Percentiles rank a stretch among this genome's conserved stretches.
phyloP scores from a whole-genome alignment of 1,140 invertebrate species.

The Drosophila paulistorum region DNA sequence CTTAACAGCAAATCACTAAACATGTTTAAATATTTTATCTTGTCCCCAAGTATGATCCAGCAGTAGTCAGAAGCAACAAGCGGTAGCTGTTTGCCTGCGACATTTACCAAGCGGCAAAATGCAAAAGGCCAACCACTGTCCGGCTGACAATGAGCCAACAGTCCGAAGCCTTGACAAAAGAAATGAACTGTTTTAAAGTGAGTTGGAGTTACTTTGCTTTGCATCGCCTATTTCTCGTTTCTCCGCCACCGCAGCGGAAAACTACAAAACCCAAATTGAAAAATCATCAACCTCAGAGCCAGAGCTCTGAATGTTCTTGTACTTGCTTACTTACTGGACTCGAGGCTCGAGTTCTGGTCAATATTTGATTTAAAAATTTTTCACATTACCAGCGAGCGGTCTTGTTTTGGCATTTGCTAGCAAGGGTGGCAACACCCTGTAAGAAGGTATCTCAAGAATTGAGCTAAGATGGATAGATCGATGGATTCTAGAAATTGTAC shows the following conservation, averaged over 20 bases:
- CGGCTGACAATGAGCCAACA: constrained; percentile 16
- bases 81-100: constrained; percentile 51
- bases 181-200: constrained; percentile 81
- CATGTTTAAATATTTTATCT: constrained; percentile 76
- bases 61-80: constrained; percentile 48
- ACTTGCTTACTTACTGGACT: constrained; percentile 22
- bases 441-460: no score
- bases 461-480: no score
- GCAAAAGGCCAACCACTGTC: constrained; percentile 42
- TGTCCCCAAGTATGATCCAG: constrained; percentile 36
- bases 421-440: not conserved
- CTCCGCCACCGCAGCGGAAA: constrained; percentile 66
- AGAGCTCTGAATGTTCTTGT: constrained; percentile 55
- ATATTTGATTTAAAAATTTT: constrained; percentile 81
- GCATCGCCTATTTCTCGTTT: not conserved
- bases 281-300: constrained; percentile 79
- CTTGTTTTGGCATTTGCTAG: constrained; percentile 34
- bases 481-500: no score
- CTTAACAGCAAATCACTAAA: constrained; percentile 81
- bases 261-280: constrained; percentile 81
- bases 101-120: constrained; percentile 75
- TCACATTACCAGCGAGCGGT: constrained; percentile 74
- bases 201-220: constrained; percentile 1
- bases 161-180: constrained; percentile 72
- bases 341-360: constrained; percentile 50